phyloP scores from a whole-genome alignment of 2,888 invertebrate genomes.

The Lymantria dispar region DNA sequence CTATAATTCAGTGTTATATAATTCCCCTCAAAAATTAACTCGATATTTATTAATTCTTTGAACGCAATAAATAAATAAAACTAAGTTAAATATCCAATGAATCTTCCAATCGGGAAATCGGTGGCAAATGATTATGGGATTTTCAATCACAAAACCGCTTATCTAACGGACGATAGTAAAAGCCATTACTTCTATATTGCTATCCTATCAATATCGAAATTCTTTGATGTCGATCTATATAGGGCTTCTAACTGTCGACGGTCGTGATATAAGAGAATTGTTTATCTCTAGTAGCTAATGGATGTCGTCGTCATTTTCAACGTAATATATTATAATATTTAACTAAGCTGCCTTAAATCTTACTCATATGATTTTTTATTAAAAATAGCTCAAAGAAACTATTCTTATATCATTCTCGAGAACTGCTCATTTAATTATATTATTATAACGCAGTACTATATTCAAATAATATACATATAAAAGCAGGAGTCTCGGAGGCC shows the following conservation, averaged over 20 bases:
- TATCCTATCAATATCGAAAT: slow-evolving; percentile 34
- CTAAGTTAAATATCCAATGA: too few relatives aligned
- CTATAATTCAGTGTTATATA: too few relatives aligned
- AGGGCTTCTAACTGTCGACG: slow-evolving; percentile 33
- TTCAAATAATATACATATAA: slow-evolving; percentile 50
- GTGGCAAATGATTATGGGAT: slow-evolving; percentile 21
- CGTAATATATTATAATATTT: too few relatives aligned
- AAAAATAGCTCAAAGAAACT: too few relatives aligned
- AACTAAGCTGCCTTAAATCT: too few relatives aligned
- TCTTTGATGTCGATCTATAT: slow-evolving; percentile 34
- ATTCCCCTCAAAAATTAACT: too few relatives aligned
- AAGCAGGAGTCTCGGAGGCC: slow-evolving; percentile 64
- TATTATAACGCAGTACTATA: slow-evolving; percentile 36
- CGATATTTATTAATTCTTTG: too few relatives aligned
- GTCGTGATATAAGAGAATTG: slow-evolving; percentile 37
- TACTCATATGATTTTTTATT: too few relatives aligned
- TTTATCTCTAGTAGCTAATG: slow-evolving; percentile 22
- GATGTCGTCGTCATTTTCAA: slow-evolving; percentile 18
- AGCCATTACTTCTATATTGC: slow-evolving; percentile 29
- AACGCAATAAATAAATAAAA: too few relatives aligned
- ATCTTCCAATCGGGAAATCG: slow-evolving; percentile 17
- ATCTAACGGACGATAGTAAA: slow-evolving; percentile 30
- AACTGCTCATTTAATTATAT: too few relatives aligned
- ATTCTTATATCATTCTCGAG: too few relatives aligned
- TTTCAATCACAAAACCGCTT: slow-evolving; percentile 30